These are phyloP conservation scores for Brachionus calyciflorus DNA, from an alignment of 1,140 invertebrate genomes.

Conservation along the genomic window DNA sequence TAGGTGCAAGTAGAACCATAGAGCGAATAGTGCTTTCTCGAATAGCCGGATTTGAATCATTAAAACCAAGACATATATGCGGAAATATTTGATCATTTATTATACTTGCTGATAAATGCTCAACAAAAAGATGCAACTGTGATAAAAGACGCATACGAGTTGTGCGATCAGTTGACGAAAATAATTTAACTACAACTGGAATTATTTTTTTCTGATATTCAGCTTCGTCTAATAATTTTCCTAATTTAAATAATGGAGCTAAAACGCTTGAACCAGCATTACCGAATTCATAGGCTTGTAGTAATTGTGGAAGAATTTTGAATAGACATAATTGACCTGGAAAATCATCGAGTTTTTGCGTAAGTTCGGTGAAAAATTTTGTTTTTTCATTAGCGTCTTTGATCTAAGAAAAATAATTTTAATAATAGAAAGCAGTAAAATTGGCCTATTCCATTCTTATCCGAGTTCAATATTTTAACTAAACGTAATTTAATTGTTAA, in stretches of 20 bases:
- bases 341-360: slow-evolving; percentile 81
- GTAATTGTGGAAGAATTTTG: slow-evolving; percentile 88
- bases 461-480: too few relatives aligned
- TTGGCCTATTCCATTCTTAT: too few relatives aligned
- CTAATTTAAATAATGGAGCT: slow-evolving; percentile 68
- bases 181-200: slow-evolving; percentile 93
- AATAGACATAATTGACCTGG: slow-evolving; percentile 84
- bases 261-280: slow-evolving; percentile 68
- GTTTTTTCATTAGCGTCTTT: slow-evolving; percentile 62
- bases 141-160: slow-evolving; percentile 87
- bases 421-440: too few relatives aligned
- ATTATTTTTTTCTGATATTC: slow-evolving; percentile 96
- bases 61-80: slow-evolving; percentile 84
- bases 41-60: slow-evolving; percentile 92
- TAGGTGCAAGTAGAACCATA: slow-evolving; percentile 86
- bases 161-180: slow-evolving; percentile 87
- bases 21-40: slow-evolving; percentile 96
- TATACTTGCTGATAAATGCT: slow-evolving; percentile 63
- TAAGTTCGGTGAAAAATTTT: slow-evolving; percentile 82
- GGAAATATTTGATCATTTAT: slow-evolving; percentile 86
- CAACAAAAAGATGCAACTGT: slow-evolving; percentile 66
- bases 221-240: slow-evolving; percentile 76
- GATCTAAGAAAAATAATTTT: slow-evolving; percentile 56
- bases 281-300: slow-evolving; percentile 89
- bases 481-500: too few relatives aligned